Evolutionary conservation across 2,888 invertebrate species (phyloP), one percentile per base, ranked within the genome.

Genomic region (Oscheius sp.): DNA sequence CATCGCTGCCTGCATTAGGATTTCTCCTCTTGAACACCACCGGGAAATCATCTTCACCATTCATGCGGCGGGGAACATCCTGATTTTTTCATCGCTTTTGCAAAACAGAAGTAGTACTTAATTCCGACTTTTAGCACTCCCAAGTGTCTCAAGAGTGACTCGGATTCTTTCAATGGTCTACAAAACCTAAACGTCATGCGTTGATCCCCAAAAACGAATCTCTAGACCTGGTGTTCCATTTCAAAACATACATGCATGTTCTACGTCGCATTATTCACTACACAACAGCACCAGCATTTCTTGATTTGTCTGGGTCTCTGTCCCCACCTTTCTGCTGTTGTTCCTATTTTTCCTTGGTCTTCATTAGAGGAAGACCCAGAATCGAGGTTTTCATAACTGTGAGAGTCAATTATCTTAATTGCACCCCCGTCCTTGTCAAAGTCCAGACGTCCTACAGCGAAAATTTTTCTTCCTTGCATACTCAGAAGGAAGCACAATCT

Each of bases 401-500:
- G 48, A 29, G 47, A 63, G 63, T 32, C 63, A 63, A 63, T 63
- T 63, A 63, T 63, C 32, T 50, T 29, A 63, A 63, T 63, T 63
- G 48, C 63, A 42, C 42, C 42, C 42, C 42, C 42, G 42, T 53
- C 53, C n/a, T 53, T 53, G 53, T 53, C 11, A 4, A 53, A 3
- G 11, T n/a, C 13, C 13, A 53, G 13, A 21, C n/a, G 53, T 3
- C 53, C 13, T 53, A 3, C 21, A 3, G 11, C 3, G 53, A 53
- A 53, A 48, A 3, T 4, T 53, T 53, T 53, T 53, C 53, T n/a
- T 53, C 53, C 11, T 21, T 2, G 11, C 11, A 53, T 53, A 53
- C 4, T 2, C 53, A 53, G 21, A 53, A 53, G 21, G n/a, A 13
- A 53, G 21, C 21, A n/a, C 21, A 53, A 53, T 11, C 53, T 21